These are phyloP conservation scores for Oryzaephilus surinamensis DNA, from an alignment of 1,140 invertebrate species.

Conservation along the genomic window DNA sequence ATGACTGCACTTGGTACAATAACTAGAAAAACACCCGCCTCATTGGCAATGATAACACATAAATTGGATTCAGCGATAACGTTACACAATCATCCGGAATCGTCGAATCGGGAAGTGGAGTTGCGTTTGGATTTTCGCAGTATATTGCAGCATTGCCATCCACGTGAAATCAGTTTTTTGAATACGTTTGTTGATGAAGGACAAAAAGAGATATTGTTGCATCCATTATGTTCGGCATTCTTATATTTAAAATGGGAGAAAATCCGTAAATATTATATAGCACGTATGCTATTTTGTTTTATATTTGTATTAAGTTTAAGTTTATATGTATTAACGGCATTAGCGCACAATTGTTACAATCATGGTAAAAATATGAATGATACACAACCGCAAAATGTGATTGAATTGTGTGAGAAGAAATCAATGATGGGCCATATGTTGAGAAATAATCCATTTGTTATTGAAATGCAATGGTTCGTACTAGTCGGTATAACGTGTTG, in stretches of 20 bases:
- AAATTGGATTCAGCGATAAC: slow-evolving; percentile 68
- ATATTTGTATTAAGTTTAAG: slow-evolving; percentile 69
- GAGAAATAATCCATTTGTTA: slow-evolving; percentile 56
- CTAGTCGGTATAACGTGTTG: slow-evolving; percentile 60
- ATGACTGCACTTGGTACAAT: slow-evolving; percentile 73
- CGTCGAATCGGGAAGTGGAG: slow-evolving; percentile 66
- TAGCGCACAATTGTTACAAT: slow-evolving; percentile 71
- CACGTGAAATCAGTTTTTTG: slow-evolving; percentile 67
- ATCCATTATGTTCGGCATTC: slow-evolving; percentile 74
- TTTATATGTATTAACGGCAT: slow-evolving; percentile 61
- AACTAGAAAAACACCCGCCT: slow-evolving; percentile 69
- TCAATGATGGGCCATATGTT: slow-evolving; percentile 60
- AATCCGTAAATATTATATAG: slow-evolving; percentile 78
- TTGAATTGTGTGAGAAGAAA: slow-evolving; percentile 58
- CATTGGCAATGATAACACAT: slow-evolving; percentile 62
- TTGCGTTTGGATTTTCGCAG: slow-evolving; percentile 70
- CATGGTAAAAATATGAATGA: slow-evolving; percentile 57
- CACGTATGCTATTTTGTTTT: slow-evolving; percentile 65
- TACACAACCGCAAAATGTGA: slow-evolving; percentile 44
- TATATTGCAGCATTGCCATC: slow-evolving; percentile 64
- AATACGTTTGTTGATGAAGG: slow-evolving; percentile 75
- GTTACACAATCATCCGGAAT: slow-evolving; percentile 63
- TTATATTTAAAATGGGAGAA: slow-evolving; percentile 80
- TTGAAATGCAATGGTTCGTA: slow-evolving; percentile 69
- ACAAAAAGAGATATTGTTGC: slow-evolving; percentile 69